Base-by-base conservation (phyloP, 1,140 invertebrate species). In the Ostrea denselamellosa region DNA sequence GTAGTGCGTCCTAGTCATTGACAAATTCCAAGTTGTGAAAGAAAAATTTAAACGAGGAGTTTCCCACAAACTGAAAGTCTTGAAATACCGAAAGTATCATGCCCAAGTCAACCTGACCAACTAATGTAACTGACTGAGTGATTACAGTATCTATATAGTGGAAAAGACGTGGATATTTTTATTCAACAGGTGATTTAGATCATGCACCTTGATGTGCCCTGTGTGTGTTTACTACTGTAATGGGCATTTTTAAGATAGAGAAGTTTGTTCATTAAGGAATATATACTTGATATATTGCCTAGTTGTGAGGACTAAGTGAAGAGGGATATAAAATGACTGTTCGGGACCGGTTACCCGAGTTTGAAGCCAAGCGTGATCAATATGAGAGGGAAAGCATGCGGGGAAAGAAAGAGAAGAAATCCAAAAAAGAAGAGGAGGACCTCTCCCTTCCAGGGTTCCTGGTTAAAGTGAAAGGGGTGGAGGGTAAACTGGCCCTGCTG, bases 301-400 rank as follows among this genome's bases (percentile, higher is more conserved):
- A 10, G 25, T 25, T 77, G 34, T 62, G 25, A 17, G 56, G 56
- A 28, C 62, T 58, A 52, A 17, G 7, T 5, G 14, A 25, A 8
- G 3, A n/a, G 14, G 4, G 19, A 84, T 8, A 81, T 28, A 82
- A 62, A 19, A 92, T 91, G 90, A 87, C 91, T 0, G 9, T 77
- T 7, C 89, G 89, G 85, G 92, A 92, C 71, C 87, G 92, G 71
- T 84, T 92, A 9, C 83, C 86, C 28, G 92, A 92, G 82, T 83
- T 92, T 22, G 87, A 92, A 25, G 54, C 85, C 12, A 88, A 90
- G 44, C 86, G 87, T 2, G 88, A 92, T 65, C 89, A 91, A 14
- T 87, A 86, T 68, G 85, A 87, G n/a, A 92, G 89, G 86, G 86
- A 86, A 44, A 87, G 89, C 19, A 88, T 88, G 86, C 88, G 90